Conservation (phyloP, 2,888 invertebrate genomes). For the Trachelus tabidus region DNA sequence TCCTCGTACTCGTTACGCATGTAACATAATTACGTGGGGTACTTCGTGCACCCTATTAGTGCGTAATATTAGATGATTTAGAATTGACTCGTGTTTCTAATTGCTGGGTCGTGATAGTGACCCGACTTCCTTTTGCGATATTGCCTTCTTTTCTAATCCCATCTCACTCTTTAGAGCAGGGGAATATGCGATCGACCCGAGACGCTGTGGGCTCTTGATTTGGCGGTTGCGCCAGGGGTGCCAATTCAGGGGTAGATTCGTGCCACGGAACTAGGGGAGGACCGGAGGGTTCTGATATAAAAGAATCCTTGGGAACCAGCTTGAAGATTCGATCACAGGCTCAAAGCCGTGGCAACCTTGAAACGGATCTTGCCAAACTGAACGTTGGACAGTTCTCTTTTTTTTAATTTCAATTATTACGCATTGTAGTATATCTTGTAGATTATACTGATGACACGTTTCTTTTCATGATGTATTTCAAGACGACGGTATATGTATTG, state of each 20-base stretch:
- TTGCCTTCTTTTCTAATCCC: neutral
- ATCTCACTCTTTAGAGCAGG: neutral
- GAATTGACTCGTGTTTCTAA: neutral
- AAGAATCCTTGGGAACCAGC: constrained; percentile 64
- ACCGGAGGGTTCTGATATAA: constrained; percentile 50
- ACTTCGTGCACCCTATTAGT: neutral
- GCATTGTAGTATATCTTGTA: neutral
- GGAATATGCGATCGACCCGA: neutral
- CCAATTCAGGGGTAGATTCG: constrained; percentile 41
- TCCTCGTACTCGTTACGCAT: constrained; percentile 1
- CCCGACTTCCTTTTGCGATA: neutral
- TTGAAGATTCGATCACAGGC: constrained; percentile 65
- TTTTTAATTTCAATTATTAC: neutral
- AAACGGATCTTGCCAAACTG: constrained; percentile 6
- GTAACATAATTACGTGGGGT: neutral
- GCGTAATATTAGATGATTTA: neutral
- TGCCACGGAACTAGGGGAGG: constrained; percentile 46
- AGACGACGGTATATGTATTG: no score
- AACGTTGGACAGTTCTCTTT: neutral
- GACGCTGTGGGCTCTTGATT: constrained; percentile 20
- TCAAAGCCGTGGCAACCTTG: constrained; percentile 23
- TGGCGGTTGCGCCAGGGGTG: constrained; percentile 43
- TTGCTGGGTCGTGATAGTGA: neutral
- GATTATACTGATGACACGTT: neutral
- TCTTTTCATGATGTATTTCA: neutral